Evolutionary conservation across 2,888 invertebrate species (phyloP).

Genomic region (Pachymerium ferrugineum): DNA sequence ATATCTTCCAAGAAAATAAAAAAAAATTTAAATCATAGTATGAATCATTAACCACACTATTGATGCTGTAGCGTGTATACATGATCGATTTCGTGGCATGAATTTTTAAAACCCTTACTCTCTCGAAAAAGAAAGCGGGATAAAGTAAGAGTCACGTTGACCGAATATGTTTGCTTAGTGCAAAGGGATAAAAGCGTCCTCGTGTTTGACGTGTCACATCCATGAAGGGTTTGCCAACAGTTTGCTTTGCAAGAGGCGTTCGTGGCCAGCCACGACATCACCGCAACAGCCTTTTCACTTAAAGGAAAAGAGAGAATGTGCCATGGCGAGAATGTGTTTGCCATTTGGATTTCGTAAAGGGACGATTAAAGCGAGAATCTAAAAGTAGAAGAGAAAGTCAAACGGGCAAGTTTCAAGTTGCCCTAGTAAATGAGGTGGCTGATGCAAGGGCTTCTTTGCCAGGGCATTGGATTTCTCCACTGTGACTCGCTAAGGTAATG

Average conservation of each 20-base stretch:
- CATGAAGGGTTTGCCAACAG: neutral
- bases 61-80: too few relatives aligned
- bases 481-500: neutral
- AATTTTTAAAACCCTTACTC: too few relatives aligned
- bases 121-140: neutral
- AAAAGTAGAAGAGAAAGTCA: neutral
- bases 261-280: neutral
- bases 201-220: slow-evolving; percentile 1
- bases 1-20: too few relatives aligned
- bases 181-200: neutral
- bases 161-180: neutral
- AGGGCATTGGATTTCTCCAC: neutral
- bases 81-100: too few relatives aligned
- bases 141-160: neutral
- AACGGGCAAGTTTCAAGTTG: neutral
- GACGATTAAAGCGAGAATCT: neutral
- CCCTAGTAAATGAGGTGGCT: neutral
- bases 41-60: too few relatives aligned
- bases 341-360: neutral
- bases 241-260: neutral
- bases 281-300: slow-evolving; percentile 1
- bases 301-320: neutral
- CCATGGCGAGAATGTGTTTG: neutral
- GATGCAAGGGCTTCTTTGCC: neutral
- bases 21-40: too few relatives aligned